Conservation (phyloP, 2,797 vertebrate species). For the Acanthurus lineatus region DNA sequence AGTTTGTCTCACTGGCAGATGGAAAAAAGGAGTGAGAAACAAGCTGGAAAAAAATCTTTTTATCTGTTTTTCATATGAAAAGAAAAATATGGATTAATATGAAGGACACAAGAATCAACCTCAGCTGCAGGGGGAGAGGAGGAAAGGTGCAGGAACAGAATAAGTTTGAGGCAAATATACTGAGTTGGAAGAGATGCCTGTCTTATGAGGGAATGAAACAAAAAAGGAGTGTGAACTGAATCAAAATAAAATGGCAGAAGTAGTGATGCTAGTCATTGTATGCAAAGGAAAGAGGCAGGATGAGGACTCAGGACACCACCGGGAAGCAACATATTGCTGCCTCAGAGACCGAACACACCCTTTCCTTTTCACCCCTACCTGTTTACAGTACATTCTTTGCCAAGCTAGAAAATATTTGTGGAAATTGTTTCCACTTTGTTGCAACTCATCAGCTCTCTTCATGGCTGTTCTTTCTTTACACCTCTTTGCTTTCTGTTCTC, state of each 20-base stretch:
- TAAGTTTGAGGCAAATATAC: not conserved
- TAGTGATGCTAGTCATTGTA: not conserved
- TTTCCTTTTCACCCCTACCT: not conserved
- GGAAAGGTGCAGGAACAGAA: not conserved
- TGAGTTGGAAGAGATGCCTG: not conserved
- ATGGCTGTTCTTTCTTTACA: not conserved
- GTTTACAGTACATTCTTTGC: not conserved
- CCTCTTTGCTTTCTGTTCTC: constrained; percentile 16
- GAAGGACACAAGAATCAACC: not conserved
- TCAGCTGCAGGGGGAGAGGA: not conserved
- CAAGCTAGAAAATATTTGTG: constrained; percentile 11
- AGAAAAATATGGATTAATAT: not conserved
- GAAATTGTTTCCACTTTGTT: constrained; percentile 17
- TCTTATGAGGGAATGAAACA: not conserved
- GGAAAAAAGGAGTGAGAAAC: not conserved
- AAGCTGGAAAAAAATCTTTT: not conserved
- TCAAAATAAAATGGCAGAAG: not conserved
- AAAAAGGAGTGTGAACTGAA: not conserved
- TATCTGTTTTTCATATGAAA: not conserved
- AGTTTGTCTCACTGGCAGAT: too few species aligned
- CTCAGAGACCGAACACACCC: not conserved
- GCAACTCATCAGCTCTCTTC: not conserved
- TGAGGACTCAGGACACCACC: not conserved
- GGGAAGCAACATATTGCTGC: too few species aligned
- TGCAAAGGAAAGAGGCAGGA: not conserved